Percentiles rank a stretch among this genome's conserved stretches.
Evolutionary conservation across 2,797 vertebrate genomes (phyloP).

Genomic region (Macrochelys suwanniensis): DNA sequence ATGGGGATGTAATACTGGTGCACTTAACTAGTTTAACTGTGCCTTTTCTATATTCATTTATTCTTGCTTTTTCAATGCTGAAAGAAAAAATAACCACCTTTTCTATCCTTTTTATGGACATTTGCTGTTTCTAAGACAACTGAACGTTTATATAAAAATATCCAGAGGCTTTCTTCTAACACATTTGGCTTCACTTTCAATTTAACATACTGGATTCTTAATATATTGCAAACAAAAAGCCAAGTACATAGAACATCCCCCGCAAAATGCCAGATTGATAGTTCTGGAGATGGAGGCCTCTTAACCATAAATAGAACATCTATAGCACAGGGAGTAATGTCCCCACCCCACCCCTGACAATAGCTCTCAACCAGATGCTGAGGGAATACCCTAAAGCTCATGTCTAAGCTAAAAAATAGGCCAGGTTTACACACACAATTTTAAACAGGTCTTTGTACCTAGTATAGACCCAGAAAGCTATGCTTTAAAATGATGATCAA

Average conservation of each 20-base stretch:
- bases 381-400: background rate
- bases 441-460: background rate
- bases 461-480: background rate
- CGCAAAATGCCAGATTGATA: background rate
- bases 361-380: background rate
- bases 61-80: background rate
- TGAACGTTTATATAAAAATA: background rate
- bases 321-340: background rate
- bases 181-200: background rate
- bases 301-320: background rate
- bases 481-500: background rate
- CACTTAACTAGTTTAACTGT: constrained; percentile 2
- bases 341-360: background rate
- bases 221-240: background rate
- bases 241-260: background rate
- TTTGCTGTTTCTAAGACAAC: constrained; percentile 11
- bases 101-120: background rate
- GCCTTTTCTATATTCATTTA: background rate
- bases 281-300: background rate
- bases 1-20: background rate
- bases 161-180: background rate
- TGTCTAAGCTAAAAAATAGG: background rate
- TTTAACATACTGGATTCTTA: background rate
- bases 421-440: background rate
- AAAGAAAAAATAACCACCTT: constrained; percentile 1